A percentile compares a stretch with the other conserved stretches of the same genome.
phyloP scores from a whole-genome alignment of 2,113 vertebrate genomes.

The Neoarius graeffei region DNA sequence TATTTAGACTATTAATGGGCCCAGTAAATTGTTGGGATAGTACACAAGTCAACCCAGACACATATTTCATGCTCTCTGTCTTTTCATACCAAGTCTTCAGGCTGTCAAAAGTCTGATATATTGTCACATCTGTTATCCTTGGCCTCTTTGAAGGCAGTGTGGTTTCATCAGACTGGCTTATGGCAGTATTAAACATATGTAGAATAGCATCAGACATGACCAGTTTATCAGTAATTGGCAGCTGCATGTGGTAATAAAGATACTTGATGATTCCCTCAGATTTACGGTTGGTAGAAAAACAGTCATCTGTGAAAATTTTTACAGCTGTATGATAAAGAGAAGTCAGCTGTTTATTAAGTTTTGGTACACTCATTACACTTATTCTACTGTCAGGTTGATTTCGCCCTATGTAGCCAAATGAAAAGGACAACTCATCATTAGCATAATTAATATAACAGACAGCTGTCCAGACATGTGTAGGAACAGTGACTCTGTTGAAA shows the following conservation, averaged over 20 bases:
- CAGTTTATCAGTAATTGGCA: background rate
- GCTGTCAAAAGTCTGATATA: too few relatives aligned
- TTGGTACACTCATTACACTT: background rate
- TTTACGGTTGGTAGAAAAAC: background rate
- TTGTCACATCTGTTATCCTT: background rate
- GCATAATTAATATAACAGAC: conserved; percentile 33
- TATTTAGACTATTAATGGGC: too few relatives aligned
- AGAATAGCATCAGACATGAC: background rate
- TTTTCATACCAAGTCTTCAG: too few relatives aligned
- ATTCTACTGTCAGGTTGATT: conserved; percentile 33
- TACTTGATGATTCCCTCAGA: background rate
- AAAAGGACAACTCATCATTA: conserved; percentile 31
- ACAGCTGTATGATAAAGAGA: background rate
- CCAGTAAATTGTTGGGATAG: too few relatives aligned
- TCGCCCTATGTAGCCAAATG: conserved; percentile 37
- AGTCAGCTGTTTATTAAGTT: background rate
- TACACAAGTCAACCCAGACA: too few relatives aligned
- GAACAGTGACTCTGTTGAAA: conserved; percentile 38
- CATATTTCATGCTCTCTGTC: too few relatives aligned
- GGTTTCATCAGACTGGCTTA: background rate
- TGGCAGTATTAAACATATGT: background rate
- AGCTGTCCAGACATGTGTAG: conserved; percentile 52
- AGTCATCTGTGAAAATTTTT: background rate
- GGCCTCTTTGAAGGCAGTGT: too few relatives aligned
- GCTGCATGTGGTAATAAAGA: background rate